phyloP scores from a whole-genome alignment of 35 echinoderm and acorn worm genomes.

The Acanthaster planci region DNA sequence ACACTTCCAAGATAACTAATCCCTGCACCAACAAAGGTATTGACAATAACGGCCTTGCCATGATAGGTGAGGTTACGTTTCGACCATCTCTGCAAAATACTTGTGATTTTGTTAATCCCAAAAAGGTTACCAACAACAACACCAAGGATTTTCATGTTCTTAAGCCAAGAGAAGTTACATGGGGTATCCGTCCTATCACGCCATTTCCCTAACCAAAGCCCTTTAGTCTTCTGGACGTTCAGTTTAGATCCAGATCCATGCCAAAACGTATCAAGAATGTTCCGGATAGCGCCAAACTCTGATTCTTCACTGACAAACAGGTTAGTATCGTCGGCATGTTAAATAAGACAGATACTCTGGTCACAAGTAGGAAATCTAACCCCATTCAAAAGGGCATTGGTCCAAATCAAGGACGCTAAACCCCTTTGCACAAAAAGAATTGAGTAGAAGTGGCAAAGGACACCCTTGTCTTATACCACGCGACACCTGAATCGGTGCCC shows the following conservation, averaged over 20 bases:
- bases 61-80: background rate
- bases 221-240: background rate
- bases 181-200: background rate
- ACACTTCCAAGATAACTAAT: background rate
- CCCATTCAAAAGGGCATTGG: too few relatives aligned
- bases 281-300: too few relatives aligned
- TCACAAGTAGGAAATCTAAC: too few relatives aligned
- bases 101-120: background rate
- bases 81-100: background rate
- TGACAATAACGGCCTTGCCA: background rate
- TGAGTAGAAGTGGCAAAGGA: too few relatives aligned
- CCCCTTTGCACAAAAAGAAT: too few relatives aligned
- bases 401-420: too few relatives aligned
- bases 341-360: background rate
- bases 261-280: too few relatives aligned
- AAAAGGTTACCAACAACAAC: background rate
- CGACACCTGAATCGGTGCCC: too few relatives aligned
- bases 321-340: background rate
- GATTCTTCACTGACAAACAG: too few relatives aligned
- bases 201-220: background rate
- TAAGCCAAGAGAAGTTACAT: background rate
- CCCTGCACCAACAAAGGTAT: background rate
- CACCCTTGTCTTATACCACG: too few relatives aligned
- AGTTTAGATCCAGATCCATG: too few relatives aligned
- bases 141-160: background rate